These are phyloP conservation scores for Hybognathus amarus DNA, from an alignment of 2,797 vertebrate genomes.

Conservation along the genomic window DNA sequence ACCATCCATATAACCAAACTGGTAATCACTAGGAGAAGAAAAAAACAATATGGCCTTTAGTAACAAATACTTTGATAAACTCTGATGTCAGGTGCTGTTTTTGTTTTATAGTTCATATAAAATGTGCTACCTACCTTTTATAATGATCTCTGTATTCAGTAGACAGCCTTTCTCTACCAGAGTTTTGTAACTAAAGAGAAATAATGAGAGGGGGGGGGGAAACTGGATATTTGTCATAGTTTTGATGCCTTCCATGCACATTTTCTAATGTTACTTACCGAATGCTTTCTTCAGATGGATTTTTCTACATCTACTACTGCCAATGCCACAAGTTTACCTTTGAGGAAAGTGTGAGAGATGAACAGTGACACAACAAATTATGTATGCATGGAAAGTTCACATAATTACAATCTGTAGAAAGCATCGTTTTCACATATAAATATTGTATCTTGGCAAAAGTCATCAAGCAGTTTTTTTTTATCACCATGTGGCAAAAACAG, in stretches of 20 bases:
- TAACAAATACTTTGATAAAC: neutral
- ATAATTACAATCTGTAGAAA: conserved; percentile 28
- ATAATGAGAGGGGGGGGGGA: neutral
- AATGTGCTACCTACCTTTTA: conserved; percentile 77
- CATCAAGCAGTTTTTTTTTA: conserved; percentile 1
- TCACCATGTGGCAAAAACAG: conserved; percentile 26
- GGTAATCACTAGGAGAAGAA: conserved; percentile 79
- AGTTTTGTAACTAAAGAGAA: conserved; percentile 78
- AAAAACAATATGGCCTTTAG: neutral
- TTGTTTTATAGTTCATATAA: neutral
- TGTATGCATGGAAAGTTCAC: conserved; percentile 8
- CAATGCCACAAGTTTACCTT: conserved; percentile 90
- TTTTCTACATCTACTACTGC: conserved; percentile 87
- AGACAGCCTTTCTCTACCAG: conserved; percentile 86
- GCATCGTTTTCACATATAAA: conserved; percentile 32
- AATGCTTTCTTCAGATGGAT: conserved; percentile 77
- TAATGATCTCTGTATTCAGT: conserved; percentile 83
- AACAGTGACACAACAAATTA: conserved; percentile 24
- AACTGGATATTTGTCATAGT: neutral
- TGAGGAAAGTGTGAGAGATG: conserved; percentile 17
- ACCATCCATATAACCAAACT: conserved; percentile 93
- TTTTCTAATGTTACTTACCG: conserved; percentile 75
- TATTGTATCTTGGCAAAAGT: conserved; percentile 1
- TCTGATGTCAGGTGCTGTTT: neutral
- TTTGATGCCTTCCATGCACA: neutral